phyloP scores from a whole-genome alignment of 2,797 vertebrate genomes.

The Enteromius fasciolatus region DNA sequence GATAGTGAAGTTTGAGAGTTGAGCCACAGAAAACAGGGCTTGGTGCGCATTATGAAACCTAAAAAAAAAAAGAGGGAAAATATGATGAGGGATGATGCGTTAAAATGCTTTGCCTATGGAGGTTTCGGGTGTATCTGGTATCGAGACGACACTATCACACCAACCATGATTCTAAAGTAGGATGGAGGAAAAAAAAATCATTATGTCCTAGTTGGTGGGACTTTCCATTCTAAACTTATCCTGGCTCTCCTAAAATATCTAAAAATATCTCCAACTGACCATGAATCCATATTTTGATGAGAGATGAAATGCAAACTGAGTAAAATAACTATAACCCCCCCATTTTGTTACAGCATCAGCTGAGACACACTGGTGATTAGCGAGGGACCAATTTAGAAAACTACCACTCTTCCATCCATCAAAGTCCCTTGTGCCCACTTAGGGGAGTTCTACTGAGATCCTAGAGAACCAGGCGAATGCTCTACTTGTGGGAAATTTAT shows the following conservation, averaged over 20 bases:
- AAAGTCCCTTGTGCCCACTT: constrained; percentile 64
- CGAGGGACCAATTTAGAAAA: constrained; percentile 65
- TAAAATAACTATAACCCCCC: constrained; percentile 42
- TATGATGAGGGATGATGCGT: constrained; percentile 22
- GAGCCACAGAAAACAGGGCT: constrained; percentile 83
- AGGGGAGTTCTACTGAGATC: constrained; percentile 57
- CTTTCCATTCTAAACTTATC: constrained; percentile 38
- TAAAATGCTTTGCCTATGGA: not conserved
- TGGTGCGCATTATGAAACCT: constrained; percentile 85
- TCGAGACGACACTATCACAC: constrained; percentile 5
- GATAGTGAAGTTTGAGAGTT: constrained; percentile 76
- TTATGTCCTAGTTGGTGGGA: constrained; percentile 22
- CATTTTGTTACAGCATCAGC: constrained; percentile 53
- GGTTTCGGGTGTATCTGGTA: not conserved
- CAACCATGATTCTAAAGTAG: constrained; percentile 8
- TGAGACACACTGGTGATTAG: constrained; percentile 54
- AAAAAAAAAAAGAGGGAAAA: constrained; percentile 51
- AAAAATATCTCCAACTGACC: constrained; percentile 14
- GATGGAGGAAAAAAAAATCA: not conserved
- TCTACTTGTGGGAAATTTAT: constrained; percentile 57
- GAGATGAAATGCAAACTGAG: constrained; percentile 32
- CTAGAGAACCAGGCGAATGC: constrained; percentile 53
- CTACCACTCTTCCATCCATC: constrained; percentile 62
- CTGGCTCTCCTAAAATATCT: constrained; percentile 10
- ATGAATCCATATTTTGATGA: constrained; percentile 14